These are phyloP conservation scores for Agrotis exclamationis DNA, from an alignment of 2,888 invertebrate species.

Conservation along the genomic window DNA sequence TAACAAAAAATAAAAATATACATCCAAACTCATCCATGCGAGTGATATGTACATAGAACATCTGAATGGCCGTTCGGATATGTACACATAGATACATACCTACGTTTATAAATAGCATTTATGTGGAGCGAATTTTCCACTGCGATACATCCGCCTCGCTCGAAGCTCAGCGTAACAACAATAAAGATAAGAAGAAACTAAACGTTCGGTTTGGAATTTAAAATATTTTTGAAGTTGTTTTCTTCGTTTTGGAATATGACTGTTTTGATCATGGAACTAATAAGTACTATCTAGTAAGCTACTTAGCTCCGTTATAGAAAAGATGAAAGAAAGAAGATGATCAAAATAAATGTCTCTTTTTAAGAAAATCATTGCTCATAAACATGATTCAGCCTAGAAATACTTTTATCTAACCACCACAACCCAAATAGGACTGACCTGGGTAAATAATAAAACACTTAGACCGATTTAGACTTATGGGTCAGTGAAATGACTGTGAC, in stretches of 20 bases:
- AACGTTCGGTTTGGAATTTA: conserved; percentile 26
- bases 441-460: too few species aligned
- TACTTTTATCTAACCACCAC: not conserved
- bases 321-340: too few species aligned
- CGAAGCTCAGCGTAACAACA: conserved; percentile 45
- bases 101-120: conserved; percentile 64
- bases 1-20: conserved; percentile 21
- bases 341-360: too few species aligned
- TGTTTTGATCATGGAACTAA: too few species aligned
- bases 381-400: not conserved
- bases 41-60: conserved; percentile 52
- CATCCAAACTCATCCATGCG: conserved; percentile 39
- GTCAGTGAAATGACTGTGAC: too few species aligned
- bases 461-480: too few species aligned
- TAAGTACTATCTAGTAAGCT: too few species aligned
- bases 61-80: conserved; percentile 53
- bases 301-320: not conserved
- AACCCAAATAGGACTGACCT: too few species aligned
- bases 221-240: conserved; percentile 12
- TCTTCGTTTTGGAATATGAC: not conserved
- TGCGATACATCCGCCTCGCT: conserved; percentile 59
- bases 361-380: not conserved
- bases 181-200: conserved; percentile 55
- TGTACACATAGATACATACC: conserved; percentile 18
- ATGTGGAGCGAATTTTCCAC: conserved; percentile 67